Percentiles rank a stretch among this genome's conserved stretches.
These are phyloP conservation scores for Meloe dianella DNA, from an alignment of 2,888 invertebrate genomes.

Conservation along the genomic window DNA sequence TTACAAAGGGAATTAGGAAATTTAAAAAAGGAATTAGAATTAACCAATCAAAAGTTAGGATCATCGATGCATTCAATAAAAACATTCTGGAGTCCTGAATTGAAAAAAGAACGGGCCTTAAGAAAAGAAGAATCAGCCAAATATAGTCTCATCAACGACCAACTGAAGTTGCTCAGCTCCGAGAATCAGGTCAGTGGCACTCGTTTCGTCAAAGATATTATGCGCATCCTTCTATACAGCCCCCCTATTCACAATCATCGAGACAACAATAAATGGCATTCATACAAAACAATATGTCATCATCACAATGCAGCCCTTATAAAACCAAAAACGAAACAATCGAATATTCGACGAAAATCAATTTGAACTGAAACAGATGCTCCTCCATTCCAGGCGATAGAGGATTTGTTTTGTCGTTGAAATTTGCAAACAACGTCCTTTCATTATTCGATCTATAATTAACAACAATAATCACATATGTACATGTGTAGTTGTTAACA, in stretches of 20 bases:
- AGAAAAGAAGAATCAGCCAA: conserved; percentile 98
- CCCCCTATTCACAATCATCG: background rate
- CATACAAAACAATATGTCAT: background rate
- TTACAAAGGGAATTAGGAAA: conserved; percentile 90
- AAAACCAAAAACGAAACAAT: background rate
- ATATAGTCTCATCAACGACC: conserved; percentile 95
- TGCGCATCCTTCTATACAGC: background rate
- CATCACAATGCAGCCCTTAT: background rate
- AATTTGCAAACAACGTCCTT: background rate
- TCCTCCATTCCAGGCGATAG: too few relatives aligned
- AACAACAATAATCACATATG: background rate
- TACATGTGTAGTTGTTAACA: background rate
- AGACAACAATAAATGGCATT: conserved; percentile 4
- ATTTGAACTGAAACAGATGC: background rate
- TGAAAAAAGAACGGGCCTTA: conserved; percentile 96
- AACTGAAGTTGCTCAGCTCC: conserved; percentile 92
- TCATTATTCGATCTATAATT: background rate
- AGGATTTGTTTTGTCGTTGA: too few relatives aligned
- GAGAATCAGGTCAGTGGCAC: conserved; percentile 85
- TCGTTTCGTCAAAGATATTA: background rate
- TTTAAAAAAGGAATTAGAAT: conserved; percentile 91
- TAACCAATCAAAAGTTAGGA: conserved; percentile 96
- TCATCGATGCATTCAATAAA: conserved; percentile 99
- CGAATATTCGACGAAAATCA: background rate
- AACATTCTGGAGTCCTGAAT: conserved; percentile 99